These are phyloP conservation scores for Lichenostomus cassidix DNA, from an alignment of 2,113 vertebrate genomes.

Conservation along the genomic window DNA sequence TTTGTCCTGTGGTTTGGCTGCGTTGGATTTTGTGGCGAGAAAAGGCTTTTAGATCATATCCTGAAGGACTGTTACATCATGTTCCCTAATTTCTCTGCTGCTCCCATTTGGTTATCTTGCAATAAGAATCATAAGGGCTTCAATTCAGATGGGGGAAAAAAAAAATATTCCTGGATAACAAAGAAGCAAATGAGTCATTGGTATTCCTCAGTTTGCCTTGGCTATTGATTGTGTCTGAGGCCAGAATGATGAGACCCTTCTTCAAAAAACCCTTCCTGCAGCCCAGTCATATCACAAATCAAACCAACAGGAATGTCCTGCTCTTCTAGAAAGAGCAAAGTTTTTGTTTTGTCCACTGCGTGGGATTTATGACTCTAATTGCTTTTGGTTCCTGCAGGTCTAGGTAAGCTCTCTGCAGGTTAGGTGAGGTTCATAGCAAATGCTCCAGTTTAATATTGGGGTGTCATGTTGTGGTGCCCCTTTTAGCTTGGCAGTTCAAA, in stretches of 20 bases:
- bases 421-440: not conserved
- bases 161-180: slow-evolving; percentile 21
- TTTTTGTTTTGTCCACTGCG: not conserved
- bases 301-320: not conserved
- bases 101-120: slow-evolving; percentile 44
- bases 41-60: slow-evolving; percentile 48
- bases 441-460: not conserved
- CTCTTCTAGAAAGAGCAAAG: not conserved
- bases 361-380: not conserved
- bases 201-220: not conserved
- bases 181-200: not conserved
- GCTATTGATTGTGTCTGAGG: not conserved
- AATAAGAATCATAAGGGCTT: not conserved
- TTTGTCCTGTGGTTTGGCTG: slow-evolving; percentile 65
- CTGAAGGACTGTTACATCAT: slow-evolving; percentile 61
- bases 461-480: not conserved
- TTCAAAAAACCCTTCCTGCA: not conserved
- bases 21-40: slow-evolving; percentile 34
- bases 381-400: not conserved
- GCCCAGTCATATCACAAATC: not conserved
- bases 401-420: not conserved
- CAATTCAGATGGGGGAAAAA: not conserved
- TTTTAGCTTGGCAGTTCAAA: not conserved
- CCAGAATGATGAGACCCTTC: not conserved
- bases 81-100: slow-evolving; percentile 53